Evolutionary conservation across 2,888 invertebrate genomes (phyloP).

Genomic region (Drosophila rubida): DNA sequence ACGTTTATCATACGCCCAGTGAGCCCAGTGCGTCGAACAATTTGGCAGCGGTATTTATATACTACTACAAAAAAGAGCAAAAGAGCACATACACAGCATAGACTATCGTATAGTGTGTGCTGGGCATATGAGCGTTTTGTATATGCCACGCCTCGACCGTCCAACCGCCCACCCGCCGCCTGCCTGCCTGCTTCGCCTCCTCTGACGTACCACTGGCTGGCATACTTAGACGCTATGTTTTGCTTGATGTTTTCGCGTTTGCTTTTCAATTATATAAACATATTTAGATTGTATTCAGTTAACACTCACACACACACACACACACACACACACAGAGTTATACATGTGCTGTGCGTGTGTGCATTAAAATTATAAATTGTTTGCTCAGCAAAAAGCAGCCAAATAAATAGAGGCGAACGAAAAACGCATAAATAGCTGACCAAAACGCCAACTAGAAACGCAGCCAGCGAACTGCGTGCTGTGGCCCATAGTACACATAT

Average conservation of each 20-base stretch:
- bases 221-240: conserved; percentile 58
- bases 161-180: neutral
- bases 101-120: conserved; percentile 24
- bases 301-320: conserved; percentile 42
- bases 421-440: conserved; percentile 63
- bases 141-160: conserved; percentile 47
- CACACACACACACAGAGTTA: conserved; percentile 7
- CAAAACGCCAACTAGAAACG: conserved; percentile 44
- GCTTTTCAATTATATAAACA: conserved; percentile 80
- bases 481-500: neutral
- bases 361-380: conserved; percentile 78
- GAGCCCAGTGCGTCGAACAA: conserved; percentile 71
- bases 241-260: conserved; percentile 72
- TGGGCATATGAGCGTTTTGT: conserved; percentile 52
- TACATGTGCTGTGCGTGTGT: conserved; percentile 51
- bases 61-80: conserved; percentile 34
- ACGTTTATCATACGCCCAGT: conserved; percentile 79
- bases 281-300: conserved; percentile 77
- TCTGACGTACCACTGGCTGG: conserved; percentile 63
- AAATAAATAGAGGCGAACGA: conserved; percentile 68
- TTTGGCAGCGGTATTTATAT: conserved; percentile 76
- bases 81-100: neutral
- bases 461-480: conserved; percentile 5
- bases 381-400: conserved; percentile 70
- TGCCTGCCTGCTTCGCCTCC: neutral